Base-by-base conservation (phyloP, 2,113 vertebrate species). In the Stercorarius parasiticus region DNA sequence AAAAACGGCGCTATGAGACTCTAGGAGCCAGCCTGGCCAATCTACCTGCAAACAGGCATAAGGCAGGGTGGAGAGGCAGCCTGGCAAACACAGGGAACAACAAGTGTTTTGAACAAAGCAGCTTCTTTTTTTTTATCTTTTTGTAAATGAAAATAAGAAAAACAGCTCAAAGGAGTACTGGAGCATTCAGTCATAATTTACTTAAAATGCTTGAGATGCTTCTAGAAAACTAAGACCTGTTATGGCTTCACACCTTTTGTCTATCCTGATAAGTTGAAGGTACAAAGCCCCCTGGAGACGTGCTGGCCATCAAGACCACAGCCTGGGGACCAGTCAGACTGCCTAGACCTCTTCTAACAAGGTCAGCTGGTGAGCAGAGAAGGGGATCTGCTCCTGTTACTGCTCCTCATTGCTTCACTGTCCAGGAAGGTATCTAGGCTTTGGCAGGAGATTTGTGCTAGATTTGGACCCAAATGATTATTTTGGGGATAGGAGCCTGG, bases 1-100 rank as follows among this genome's bases (percentile, higher is more conserved):
- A n/a, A 45, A 56, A 65, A 14, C 1, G 1, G 23, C 23, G 59
- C 45, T 38, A 18, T 0, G 1, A 3, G 23, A 25, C n/a, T 43
- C 70, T 34, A n/a, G 45, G 45, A 61, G 29, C 15, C 43, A 20
- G 18, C 32, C 36, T 56, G 27, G 65, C 25, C 22, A 19, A 16
- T 9, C 11, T n/a, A 13, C 22, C 36, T 36, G 36, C 3, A 2
- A 36, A 19, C 30, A 50, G 58, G 56, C 26, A 12, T 11, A 22
- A n/a, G 55, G 64, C 42, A 25, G 1, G 19, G 71, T 7, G 34
- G 71, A 38, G 47, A 30, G 53, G 43, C 19, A 86, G 62, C 64
- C 55, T 32, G 55, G 64, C 9, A 16, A 52, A 40, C 22, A 10
- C 32, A 7, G 16, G 40, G 40, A n/a, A 14, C 0, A 4, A 29